These are phyloP conservation scores for Sphyrna mokarran DNA, from an alignment of 2,113 vertebrate species.

Conservation along the genomic window DNA sequence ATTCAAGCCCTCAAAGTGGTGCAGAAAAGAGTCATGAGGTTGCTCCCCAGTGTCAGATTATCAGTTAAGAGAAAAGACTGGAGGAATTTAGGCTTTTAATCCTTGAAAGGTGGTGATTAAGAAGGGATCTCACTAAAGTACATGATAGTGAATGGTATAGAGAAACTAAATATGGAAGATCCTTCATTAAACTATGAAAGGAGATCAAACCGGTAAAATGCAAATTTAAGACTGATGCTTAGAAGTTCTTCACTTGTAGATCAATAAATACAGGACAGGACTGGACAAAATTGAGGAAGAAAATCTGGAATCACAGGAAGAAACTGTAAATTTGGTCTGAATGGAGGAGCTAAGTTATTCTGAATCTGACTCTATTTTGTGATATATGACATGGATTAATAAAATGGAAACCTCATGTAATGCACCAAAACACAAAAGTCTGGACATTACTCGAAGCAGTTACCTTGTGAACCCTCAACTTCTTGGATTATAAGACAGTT, in stretches of 20 bases:
- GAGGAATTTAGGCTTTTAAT: neutral
- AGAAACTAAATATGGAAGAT: conserved; percentile 3
- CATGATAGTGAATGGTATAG: neutral
- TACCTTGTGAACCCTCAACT: neutral
- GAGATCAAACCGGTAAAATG: neutral
- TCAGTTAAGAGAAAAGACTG: neutral
- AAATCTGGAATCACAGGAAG: neutral
- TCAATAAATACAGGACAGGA: neutral
- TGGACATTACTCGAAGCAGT: conserved; percentile 4
- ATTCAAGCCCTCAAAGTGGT: conserved; percentile 5
- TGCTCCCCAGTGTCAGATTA: conserved; percentile 23
- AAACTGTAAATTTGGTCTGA: neutral
- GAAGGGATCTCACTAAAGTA: neutral
- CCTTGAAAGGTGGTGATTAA: conserved; percentile 21
- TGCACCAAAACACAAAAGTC: neutral
- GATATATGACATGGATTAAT: neutral
- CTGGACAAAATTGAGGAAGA: neutral
- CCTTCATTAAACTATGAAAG: neutral
- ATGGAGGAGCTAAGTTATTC: neutral
- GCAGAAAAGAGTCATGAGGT: neutral
- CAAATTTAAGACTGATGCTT: neutral
- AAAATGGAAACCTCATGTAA: conserved; percentile 3
- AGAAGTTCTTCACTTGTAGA: neutral
- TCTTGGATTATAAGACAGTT: neutral
- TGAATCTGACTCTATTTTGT: neutral